Percentiles rank a stretch among this genome's conserved stretches.
These are phyloP conservation scores for Lycocerus yunnanus DNA, from an alignment of 2,888 invertebrate species.

Conservation along the genomic window DNA sequence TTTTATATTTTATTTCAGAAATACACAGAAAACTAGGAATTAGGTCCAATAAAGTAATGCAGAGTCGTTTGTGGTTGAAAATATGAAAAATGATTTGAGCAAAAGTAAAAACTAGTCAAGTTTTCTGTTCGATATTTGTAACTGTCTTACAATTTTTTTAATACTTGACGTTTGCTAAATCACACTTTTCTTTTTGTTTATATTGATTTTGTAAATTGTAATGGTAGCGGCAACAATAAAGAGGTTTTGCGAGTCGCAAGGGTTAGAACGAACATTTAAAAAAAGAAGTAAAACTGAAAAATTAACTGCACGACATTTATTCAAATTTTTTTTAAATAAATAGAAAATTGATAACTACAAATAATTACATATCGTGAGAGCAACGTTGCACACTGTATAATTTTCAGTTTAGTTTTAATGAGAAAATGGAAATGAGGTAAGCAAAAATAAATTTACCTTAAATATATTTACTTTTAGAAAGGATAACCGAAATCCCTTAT, in stretches of 20 bases:
- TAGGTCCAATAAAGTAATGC: background rate
- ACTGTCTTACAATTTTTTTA: background rate
- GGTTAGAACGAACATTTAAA: no score
- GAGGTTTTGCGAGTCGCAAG: background rate
- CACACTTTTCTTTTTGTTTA: background rate
- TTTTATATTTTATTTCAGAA: background rate
- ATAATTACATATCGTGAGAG: slow-evolving; percentile 1
- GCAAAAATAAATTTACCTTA: slow-evolving; percentile 18
- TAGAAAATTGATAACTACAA: background rate
- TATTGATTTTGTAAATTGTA: background rate
- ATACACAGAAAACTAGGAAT: background rate
- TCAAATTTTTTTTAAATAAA: background rate
- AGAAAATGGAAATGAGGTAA: slow-evolving; percentile 13
- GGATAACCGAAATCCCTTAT: slow-evolving; percentile 17
- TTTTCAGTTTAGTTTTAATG: slow-evolving; percentile 7
- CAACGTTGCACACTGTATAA: slow-evolving; percentile 6
- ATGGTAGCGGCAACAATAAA: background rate
- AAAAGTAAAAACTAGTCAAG: background rate
- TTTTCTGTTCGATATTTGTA: background rate
- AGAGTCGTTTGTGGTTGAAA: background rate
- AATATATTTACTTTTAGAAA: slow-evolving; percentile 17
- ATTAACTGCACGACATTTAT: background rate
- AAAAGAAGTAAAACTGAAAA: background rate
- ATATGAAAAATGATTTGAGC: background rate
- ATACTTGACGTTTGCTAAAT: background rate